Evolutionary conservation across 1,140 invertebrate species (phyloP).

Genomic region (Bradysia coprophila): DNA sequence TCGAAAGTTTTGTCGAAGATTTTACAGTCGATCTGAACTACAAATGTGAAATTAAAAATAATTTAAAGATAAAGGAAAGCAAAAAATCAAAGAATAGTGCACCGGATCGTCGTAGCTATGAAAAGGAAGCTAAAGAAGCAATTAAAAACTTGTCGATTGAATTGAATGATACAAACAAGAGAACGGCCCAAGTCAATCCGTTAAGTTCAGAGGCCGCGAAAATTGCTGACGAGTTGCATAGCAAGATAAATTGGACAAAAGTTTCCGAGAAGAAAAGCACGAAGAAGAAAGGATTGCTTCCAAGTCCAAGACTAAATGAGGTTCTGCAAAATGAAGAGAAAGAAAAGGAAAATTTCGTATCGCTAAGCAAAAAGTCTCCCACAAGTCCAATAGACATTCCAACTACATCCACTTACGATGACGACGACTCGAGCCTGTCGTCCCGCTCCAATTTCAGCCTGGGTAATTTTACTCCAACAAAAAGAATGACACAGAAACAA

Average conservation of each 20-base stretch:
- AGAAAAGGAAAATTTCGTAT: constrained; percentile 5
- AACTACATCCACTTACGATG: no score
- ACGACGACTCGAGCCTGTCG: not conserved
- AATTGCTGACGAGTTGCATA: constrained; percentile 6
- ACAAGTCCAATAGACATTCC: no score
- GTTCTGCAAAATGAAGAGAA: constrained; percentile 17
- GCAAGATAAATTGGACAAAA: constrained; percentile 14
- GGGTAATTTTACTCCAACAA: constrained; percentile 14
- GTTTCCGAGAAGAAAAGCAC: constrained; percentile 17
- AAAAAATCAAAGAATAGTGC: not conserved
- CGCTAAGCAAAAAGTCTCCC: no score
- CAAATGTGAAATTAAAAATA: not conserved
- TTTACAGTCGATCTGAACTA: constrained; percentile 20
- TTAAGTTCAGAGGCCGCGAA: constrained; percentile 5
- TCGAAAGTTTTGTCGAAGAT: constrained; percentile 22
- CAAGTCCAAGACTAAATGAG: constrained; percentile 19
- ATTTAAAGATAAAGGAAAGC: constrained; percentile 1
- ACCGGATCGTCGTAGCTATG: constrained; percentile 13
- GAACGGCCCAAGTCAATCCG: constrained; percentile 4
- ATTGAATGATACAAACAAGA: constrained; percentile 1
- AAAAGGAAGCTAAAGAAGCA: constrained; percentile 16
- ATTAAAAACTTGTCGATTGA: constrained; percentile 15
- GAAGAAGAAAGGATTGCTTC: constrained; percentile 16
- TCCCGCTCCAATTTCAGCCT: constrained; percentile 9
- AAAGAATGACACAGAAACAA: constrained; percentile 30